Conservation (phyloP, 2,888 invertebrate genomes). For the Drosophila buzzatii region DNA sequence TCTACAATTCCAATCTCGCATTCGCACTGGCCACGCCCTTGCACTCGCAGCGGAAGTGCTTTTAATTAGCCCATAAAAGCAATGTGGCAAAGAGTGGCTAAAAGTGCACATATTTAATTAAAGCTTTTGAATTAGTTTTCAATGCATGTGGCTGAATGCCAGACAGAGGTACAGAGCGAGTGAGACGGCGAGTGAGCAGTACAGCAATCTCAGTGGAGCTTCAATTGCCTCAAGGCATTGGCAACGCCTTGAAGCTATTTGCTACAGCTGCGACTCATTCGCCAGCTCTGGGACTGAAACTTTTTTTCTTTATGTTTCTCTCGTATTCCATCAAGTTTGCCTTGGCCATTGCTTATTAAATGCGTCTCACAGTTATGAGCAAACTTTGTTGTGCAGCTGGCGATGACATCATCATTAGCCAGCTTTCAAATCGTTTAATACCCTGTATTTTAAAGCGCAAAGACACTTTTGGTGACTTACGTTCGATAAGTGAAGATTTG, state of each 20-base stretch:
- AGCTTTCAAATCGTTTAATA: background rate
- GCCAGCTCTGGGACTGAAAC: conserved; percentile 1
- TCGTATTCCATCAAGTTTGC: conserved; percentile 49
- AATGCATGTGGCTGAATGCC: conserved; percentile 29
- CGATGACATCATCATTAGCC: conserved; percentile 56
- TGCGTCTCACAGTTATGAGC: conserved; percentile 63
- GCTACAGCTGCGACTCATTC: conserved; percentile 34
- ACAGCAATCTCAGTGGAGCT: conserved; percentile 21
- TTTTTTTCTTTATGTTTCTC: conserved; percentile 34
- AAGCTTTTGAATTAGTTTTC: conserved; percentile 61
- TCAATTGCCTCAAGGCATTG: background rate
- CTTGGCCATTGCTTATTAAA: conserved; percentile 48
- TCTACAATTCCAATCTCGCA: conserved; percentile 8
- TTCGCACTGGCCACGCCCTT: conserved; percentile 15
- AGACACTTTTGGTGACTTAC: background rate
- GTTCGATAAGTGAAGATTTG: too few species aligned
- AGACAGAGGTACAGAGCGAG: background rate
- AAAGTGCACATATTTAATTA: conserved; percentile 57
- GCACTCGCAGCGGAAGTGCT: conserved; percentile 45
- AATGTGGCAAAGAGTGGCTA: conserved; percentile 1
- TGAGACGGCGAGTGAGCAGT: background rate
- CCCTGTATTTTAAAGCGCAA: background rate
- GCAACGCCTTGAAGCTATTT: conserved; percentile 13
- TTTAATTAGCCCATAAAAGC: conserved; percentile 64
- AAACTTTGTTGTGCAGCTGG: conserved; percentile 66